Percentiles rank a stretch among this genome's conserved stretches.
Conservation (phyloP, 2,113 vertebrate species). For the Arothron firmamentum region DNA sequence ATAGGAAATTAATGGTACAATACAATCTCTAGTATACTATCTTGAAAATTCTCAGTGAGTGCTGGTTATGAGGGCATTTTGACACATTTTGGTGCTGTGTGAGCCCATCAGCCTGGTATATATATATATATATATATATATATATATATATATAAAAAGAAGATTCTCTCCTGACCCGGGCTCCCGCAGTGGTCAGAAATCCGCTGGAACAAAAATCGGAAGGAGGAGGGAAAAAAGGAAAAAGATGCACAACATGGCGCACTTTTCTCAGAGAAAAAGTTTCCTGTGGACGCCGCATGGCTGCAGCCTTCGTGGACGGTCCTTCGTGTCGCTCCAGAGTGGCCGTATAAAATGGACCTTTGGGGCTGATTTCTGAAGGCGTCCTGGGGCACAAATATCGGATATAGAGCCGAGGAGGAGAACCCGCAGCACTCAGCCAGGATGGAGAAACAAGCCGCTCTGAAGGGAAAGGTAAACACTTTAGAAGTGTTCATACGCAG, state of each 20-base stretch:
- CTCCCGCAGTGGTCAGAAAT: slow-evolving; percentile 36
- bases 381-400: slow-evolving; percentile 6
- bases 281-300: slow-evolving; percentile 23
- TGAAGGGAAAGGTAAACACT: slow-evolving; percentile 75
- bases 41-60: too few species aligned
- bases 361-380: neutral
- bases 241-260: slow-evolving; percentile 80
- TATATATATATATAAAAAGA: too few species aligned
- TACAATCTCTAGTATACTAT: too few species aligned
- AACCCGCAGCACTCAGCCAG: slow-evolving; percentile 62
- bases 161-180: too few species aligned
- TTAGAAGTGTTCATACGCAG: neutral
- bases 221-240: slow-evolving; percentile 53
- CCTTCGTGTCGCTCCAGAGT: slow-evolving; percentile 15
- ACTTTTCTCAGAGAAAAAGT: slow-evolving; percentile 75
- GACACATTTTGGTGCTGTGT: too few species aligned
- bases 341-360: slow-evolving; percentile 1
- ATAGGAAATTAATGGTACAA: too few species aligned
- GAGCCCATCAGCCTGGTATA: too few species aligned
- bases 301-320: slow-evolving; percentile 7
- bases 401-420: slow-evolving; percentile 27
- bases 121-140: too few species aligned
- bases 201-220: slow-evolving; percentile 58
- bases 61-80: too few species aligned
- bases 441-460: slow-evolving; percentile 76